Conservation (phyloP, 2,113 vertebrate species). For the Xenus cinereus region DNA sequence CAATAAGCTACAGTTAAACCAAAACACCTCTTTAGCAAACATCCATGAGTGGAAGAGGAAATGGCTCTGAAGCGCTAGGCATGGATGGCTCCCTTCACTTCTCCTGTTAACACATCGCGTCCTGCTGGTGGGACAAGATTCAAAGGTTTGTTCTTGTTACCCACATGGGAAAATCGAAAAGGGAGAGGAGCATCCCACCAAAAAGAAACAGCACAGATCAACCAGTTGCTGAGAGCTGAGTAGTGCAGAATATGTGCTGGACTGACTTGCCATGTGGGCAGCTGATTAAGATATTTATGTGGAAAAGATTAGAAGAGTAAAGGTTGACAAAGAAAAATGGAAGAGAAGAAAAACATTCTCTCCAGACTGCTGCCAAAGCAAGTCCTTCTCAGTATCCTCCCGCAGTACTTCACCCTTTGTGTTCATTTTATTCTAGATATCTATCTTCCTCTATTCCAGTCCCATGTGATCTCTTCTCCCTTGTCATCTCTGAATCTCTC, state of each 20-base stretch:
- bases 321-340: neutral
- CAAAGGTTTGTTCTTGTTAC: neutral
- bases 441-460: neutral
- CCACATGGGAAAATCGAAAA: neutral
- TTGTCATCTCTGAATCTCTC: neutral
- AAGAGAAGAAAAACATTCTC: neutral
- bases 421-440: neutral
- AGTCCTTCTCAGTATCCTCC: neutral
- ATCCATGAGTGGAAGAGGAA: neutral
- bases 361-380: neutral
- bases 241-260: neutral
- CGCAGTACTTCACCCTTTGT: neutral
- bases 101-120: neutral
- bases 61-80: rapidly evolving
- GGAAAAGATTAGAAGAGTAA: neutral
- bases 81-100: neutral
- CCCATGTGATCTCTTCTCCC: neutral
- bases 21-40: slow-evolving; percentile 45
- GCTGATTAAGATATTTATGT: neutral
- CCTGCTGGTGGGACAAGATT: neutral
- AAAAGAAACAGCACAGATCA: neutral
- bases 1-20: slow-evolving; percentile 53
- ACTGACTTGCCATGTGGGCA: neutral
- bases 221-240: neutral
- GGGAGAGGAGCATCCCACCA: neutral